Evolutionary conservation across 2,797 vertebrate genomes (phyloP).

Genomic region (Heteromormyrus szaboi): DNA sequence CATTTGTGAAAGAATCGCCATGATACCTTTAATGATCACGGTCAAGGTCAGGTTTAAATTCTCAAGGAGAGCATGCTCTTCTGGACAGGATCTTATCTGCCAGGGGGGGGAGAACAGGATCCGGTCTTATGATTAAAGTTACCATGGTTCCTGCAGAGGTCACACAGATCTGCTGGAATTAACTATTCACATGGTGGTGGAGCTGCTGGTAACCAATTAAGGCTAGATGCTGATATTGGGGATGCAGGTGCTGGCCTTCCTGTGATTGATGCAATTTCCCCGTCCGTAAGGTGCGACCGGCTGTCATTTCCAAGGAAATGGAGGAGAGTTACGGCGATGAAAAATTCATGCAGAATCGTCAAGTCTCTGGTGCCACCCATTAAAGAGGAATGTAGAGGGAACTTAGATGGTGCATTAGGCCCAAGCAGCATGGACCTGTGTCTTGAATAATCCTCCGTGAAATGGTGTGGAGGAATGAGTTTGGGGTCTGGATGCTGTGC

Average conservation of each 20-base stretch:
- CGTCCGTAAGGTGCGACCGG: conserved; percentile 26
- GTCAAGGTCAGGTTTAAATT: neutral
- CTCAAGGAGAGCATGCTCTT: neutral
- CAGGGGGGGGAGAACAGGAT: neutral
- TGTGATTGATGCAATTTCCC: conserved; percentile 10
- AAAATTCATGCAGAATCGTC: conserved; percentile 55
- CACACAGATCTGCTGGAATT: neutral
- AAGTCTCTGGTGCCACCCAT: conserved; percentile 47
- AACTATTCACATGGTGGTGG: neutral
- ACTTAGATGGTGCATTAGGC: conserved; percentile 8
- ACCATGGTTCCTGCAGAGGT: neutral
- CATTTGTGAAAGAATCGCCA: neutral
- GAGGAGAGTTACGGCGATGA: conserved; percentile 40
- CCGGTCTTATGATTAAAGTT: neutral
- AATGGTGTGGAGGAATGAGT: neutral
- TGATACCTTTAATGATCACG: neutral
- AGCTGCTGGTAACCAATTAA: neutral
- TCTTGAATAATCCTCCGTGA: neutral
- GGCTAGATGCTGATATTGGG: neutral
- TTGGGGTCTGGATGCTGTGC: neutral
- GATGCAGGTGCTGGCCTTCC: neutral
- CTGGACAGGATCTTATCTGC: neutral
- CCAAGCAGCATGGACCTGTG: neutral
- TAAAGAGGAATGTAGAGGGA: conserved; percentile 31
- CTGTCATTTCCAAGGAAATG: conserved; percentile 47